Conservation (phyloP, 2,113 vertebrate species). For the Oenanthe melanoleuca region DNA sequence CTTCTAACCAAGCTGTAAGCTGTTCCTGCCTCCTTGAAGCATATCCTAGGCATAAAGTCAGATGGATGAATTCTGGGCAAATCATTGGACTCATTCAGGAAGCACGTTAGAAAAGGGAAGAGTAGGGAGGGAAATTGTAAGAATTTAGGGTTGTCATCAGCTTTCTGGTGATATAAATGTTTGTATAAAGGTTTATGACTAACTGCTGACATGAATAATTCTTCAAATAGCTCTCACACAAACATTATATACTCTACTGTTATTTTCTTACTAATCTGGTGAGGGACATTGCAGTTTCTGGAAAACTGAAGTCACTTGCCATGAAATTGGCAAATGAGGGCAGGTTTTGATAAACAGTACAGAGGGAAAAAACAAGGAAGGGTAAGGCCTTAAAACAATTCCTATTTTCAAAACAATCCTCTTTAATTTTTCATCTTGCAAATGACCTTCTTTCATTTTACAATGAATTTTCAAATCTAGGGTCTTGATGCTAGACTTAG, state of each 20-base stretch:
- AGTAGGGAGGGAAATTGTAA: not conserved
- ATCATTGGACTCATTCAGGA: not conserved
- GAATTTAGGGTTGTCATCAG: not conserved
- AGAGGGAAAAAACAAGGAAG: not conserved
- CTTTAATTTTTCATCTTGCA: not conserved
- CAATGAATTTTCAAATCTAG: not conserved
- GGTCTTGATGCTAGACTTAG: not conserved
- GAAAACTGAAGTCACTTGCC: not conserved
- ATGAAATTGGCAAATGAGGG: not conserved
- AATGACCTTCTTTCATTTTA: not conserved
- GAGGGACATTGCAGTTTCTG: not conserved
- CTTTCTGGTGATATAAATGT: not conserved
- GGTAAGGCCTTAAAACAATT: not conserved
- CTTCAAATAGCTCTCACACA: not conserved
- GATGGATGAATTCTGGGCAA: not conserved
- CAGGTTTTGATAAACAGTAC: not conserved
- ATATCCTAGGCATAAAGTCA: not conserved
- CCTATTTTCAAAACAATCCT: not conserved
- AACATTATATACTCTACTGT: not conserved
- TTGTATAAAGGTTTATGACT: not conserved
- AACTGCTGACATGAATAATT: not conserved
- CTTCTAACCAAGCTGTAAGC: not conserved
- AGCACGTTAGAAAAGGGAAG: not conserved
- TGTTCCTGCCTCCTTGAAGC: not conserved
- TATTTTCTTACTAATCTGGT: not conserved